Base-by-base conservation (phyloP, 2,113 vertebrate genomes). In the Zootoca vivipara region DNA sequence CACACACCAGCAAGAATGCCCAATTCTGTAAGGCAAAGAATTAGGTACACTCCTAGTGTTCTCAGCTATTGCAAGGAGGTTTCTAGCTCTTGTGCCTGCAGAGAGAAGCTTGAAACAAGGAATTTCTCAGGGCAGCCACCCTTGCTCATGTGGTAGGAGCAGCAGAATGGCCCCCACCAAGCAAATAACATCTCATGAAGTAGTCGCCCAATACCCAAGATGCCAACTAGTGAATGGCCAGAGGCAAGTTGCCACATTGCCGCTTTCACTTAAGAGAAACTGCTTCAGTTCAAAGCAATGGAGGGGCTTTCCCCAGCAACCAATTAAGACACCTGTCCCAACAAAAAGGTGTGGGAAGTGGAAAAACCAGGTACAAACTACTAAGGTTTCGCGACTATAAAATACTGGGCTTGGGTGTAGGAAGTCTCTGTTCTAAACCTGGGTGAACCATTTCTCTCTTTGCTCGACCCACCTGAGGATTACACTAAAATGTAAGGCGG, bases 1-100 rank as follows among this genome's bases (percentile, higher is more conserved):
- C 22, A 67, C 24, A 67, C 64, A 16, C 10, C 35, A 3, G 1
- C 83, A 0, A 5, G 77, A 64, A 67, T 0, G 0, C 12, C 18
- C 46, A 12, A 40, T 4, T 35, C 6, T 9, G 64, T 24, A 12
- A 72, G 28, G 30, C 15, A 72, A 4, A 28, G 7, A 22, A 70
- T 70, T 72, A 12, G 16, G 46, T 52, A 30, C 33, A 75, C 28
- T 9, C 10, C 12, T 62, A 3, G 1, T 4, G 3, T 30, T 30
- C 24, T 62, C 7, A 18, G 70, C 83, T 62, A 12, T 52, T 62
- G 58, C 18, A 24, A 33, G 3, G 70, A 30, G 15, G 67, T 33
- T 83, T 72, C 26, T 26, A 84, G 18, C n/a, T 18, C 3, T 69
- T 1, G 6, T 16, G 80, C 18, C 18, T n/a, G 4, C 28, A 72